Percentiles rank a stretch among this genome's conserved stretches.
These are phyloP conservation scores for Schizothorax lantsangensis DNA, from an alignment of 2,797 vertebrate species.

Conservation along the genomic window DNA sequence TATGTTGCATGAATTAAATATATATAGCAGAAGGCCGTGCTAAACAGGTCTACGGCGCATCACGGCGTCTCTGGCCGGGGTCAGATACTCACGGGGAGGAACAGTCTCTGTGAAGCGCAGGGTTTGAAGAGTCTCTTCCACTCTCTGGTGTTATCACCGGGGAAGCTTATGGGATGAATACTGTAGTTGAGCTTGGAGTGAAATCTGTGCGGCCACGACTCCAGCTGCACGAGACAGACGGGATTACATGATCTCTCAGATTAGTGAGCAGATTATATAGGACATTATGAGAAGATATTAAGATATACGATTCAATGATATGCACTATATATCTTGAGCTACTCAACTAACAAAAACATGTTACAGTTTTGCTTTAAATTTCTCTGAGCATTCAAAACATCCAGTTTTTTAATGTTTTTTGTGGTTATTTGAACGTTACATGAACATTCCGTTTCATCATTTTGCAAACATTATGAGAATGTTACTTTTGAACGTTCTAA, in stretches of 20 bases:
- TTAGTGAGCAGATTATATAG: too few species aligned
- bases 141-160: constrained; percentile 85
- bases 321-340: neutral
- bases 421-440: neutral
- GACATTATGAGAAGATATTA: too few species aligned
- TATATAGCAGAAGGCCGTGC: too few species aligned
- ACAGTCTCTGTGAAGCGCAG: constrained; percentile 96
- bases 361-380: neutral
- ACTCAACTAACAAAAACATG: neutral
- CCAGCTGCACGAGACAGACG: constrained; percentile 76
- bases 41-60: too few species aligned
- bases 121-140: constrained; percentile 99
- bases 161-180: constrained; percentile 92
- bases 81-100: constrained; percentile 87
- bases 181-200: constrained; percentile 84
- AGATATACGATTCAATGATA: neutral
- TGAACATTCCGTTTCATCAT: neutral
- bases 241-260: too few species aligned
- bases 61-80: neutral
- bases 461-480: too few species aligned
- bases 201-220: constrained; percentile 80
- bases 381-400: neutral
- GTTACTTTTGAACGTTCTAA: too few species aligned
- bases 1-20: too few species aligned
- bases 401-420: neutral